Percentiles rank a stretch among this genome's conserved stretches.
These are phyloP conservation scores for Solenopsis fugax DNA, from an alignment of 1,140 invertebrate genomes.

Conservation along the genomic window DNA sequence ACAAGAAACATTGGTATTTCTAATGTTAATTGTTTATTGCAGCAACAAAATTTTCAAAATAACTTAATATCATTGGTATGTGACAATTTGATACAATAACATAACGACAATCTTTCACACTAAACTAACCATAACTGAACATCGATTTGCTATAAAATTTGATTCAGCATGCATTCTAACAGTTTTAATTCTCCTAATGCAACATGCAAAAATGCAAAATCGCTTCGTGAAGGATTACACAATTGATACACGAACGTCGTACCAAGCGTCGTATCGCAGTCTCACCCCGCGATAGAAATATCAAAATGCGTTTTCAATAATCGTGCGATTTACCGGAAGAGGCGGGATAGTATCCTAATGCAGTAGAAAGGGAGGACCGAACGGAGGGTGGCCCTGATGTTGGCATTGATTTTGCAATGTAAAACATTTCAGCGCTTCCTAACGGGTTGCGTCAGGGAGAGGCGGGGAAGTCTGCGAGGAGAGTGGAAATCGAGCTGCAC, in stretches of 20 bases:
- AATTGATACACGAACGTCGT: constrained; percentile 74
- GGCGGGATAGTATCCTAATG: constrained; percentile 21
- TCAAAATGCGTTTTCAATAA: constrained; percentile 85
- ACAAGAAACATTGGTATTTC: no score
- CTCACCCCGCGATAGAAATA: constrained; percentile 36
- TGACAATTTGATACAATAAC: neutral
- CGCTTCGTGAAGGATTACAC: constrained; percentile 21
- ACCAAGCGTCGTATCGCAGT: constrained; percentile 38
- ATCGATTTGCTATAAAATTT: neutral
- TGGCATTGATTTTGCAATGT: constrained; percentile 87
- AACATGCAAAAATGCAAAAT: constrained; percentile 12
- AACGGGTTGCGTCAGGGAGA: constrained; percentile 48
- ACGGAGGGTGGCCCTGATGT: constrained; percentile 71
- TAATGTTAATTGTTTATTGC: neutral
- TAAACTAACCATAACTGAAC: neutral
- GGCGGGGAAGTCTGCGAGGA: constrained; percentile 65
- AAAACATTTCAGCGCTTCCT: constrained; percentile 84
- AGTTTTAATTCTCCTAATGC: neutral
- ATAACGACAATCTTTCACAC: neutral
- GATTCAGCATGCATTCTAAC: neutral
- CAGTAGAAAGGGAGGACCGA: constrained; percentile 30
- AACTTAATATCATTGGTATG: neutral
- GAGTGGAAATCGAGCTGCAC: constrained; percentile 64
- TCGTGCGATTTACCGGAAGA: constrained; percentile 84
- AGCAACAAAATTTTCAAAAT: neutral